Percentiles rank a stretch among this genome's conserved stretches.
These are phyloP conservation scores for Tricholaema leucomelas DNA, from an alignment of 2,113 vertebrate species.

Conservation along the genomic window DNA sequence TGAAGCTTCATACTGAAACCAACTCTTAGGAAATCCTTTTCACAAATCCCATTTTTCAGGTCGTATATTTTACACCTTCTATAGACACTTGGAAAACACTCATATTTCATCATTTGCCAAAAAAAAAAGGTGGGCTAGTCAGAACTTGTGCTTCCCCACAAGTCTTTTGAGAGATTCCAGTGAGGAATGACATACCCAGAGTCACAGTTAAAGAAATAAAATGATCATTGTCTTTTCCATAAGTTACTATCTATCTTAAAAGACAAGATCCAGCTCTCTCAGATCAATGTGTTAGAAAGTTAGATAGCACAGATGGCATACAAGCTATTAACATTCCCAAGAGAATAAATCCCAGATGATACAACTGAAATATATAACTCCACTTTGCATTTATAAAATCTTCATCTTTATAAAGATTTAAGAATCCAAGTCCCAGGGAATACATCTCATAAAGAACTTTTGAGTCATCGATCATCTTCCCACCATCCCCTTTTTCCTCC, in stretches of 20 bases:
- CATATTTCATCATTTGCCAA: neutral
- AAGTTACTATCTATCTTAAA: neutral
- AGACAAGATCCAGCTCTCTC: neutral
- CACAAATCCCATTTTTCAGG: neutral
- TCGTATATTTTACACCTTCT: neutral
- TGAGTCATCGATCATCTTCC: slow-evolving; percentile 66
- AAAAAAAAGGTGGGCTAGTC: neutral
- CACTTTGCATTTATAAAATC: slow-evolving; percentile 3
- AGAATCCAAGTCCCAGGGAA: slow-evolving; percentile 26
- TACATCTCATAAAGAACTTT: slow-evolving; percentile 46
- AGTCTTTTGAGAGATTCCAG: neutral
- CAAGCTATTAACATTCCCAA: slow-evolving; percentile 39
- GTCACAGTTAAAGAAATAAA: neutral
- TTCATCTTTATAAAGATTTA: slow-evolving; percentile 20
- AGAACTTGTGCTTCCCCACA: neutral
- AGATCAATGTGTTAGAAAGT: slow-evolving; percentile 10
- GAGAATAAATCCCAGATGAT: slow-evolving; percentile 47
- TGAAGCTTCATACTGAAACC: neutral
- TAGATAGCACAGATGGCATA: slow-evolving; percentile 39
- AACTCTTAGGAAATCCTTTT: neutral
- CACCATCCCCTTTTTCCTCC: slow-evolving; percentile 52
- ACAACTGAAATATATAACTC: neutral
- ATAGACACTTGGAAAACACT: neutral
- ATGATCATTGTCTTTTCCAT: neutral
- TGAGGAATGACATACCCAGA: neutral